These are phyloP conservation scores for Gastrophysa polygoni DNA, from an alignment of 2,888 invertebrate species.

Conservation along the genomic window DNA sequence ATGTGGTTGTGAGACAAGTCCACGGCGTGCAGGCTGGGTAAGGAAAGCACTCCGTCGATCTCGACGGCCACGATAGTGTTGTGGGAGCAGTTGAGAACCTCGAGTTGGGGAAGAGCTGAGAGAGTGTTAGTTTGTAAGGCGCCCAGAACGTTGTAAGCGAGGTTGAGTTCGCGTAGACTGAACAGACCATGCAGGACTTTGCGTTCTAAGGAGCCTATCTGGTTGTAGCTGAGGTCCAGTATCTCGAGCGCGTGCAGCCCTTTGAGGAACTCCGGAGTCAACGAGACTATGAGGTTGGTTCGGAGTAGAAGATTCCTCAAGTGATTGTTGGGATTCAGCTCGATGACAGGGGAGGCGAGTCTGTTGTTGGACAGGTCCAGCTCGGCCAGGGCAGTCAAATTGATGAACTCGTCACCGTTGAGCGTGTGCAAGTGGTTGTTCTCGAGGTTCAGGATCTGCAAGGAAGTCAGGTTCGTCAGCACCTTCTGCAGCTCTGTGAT, in stretches of 20 bases:
- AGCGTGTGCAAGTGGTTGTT: conserved; percentile 46
- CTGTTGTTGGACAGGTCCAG: conserved; percentile 48
- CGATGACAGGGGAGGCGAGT: conserved; percentile 38
- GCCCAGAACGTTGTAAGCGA: conserved; percentile 48
- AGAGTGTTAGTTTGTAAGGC: conserved; percentile 49
- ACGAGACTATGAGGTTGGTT: conserved; percentile 44
- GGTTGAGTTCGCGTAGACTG: conserved; percentile 43
- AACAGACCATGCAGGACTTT: conserved; percentile 45
- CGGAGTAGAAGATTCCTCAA: conserved; percentile 47
- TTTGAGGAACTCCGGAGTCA: conserved; percentile 44
- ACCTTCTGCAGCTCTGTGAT: conserved; percentile 41
- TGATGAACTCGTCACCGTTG: conserved; percentile 44
- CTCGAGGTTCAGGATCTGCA: conserved; percentile 46
- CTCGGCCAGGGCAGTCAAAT: conserved; percentile 43
- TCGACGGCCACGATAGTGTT: conserved; percentile 46
- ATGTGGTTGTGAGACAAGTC: conserved; percentile 53
- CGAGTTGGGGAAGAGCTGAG: conserved; percentile 51
- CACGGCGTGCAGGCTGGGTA: conserved; percentile 51
- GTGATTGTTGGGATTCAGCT: conserved; percentile 36
- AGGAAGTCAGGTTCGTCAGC: conserved; percentile 38
- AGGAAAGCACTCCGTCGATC: conserved; percentile 49
- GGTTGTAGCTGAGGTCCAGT: conserved; percentile 49
- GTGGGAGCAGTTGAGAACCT: conserved; percentile 49
- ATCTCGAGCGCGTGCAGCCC: conserved; percentile 47
- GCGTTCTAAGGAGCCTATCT: conserved; percentile 42